These are phyloP conservation scores for Eulemur rubriventer DNA, from an alignment of 2,797 vertebrate species.

Conservation along the genomic window DNA sequence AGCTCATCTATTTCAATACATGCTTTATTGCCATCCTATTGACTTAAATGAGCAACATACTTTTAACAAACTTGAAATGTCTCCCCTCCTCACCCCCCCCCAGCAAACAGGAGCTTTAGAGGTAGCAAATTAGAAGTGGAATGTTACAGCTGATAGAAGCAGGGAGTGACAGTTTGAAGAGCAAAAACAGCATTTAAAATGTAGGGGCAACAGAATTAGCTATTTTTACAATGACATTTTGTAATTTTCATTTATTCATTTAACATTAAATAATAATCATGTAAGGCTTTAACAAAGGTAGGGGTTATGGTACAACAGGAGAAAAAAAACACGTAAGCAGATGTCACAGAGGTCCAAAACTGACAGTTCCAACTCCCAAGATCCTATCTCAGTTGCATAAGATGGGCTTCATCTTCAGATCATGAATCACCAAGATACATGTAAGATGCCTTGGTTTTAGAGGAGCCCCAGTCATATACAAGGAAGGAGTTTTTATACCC, in stretches of 20 bases:
- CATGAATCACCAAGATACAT: neutral
- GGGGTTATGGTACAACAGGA: neutral
- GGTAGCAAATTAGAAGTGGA: neutral
- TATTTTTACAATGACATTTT: conserved; percentile 24
- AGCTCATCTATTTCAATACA: neutral
- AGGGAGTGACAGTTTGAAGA: neutral
- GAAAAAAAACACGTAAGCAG: neutral
- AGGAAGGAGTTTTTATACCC: neutral
- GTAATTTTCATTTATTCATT: conserved; percentile 19
- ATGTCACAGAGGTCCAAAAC: neutral
- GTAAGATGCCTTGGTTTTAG: neutral
- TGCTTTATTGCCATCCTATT: neutral
- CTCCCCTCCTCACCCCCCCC: neutral
- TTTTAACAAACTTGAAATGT: neutral
- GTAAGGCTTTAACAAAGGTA: neutral
- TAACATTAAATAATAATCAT: neutral
- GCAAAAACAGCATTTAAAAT: neutral
- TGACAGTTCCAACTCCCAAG: neutral
- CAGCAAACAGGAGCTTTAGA: neutral
- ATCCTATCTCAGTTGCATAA: neutral
- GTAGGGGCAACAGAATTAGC: neutral
- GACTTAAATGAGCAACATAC: conserved; percentile 18
- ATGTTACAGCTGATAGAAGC: neutral
- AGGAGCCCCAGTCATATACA: neutral
- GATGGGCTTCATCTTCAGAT: neutral